Evolutionary conservation across 2,113 vertebrate species (phyloP), one percentile per base, ranked within the genome.

Genomic region (Protomyctophum bolini): DNA sequence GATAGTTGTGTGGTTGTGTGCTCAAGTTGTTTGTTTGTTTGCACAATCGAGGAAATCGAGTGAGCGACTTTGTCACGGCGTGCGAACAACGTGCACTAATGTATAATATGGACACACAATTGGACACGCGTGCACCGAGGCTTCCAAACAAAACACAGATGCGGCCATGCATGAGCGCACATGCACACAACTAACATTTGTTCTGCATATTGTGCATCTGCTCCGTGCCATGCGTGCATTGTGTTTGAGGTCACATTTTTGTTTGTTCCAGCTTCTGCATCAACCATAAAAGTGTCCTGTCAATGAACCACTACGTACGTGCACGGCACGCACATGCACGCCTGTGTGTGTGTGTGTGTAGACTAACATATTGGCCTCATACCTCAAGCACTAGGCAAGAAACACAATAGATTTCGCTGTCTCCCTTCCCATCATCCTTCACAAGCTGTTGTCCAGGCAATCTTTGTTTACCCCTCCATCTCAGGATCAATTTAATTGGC

Each of bases 401-500:
- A 54, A 78, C 57, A 58, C 21, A 59, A 63, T 62, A 61, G 63
- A 70, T 77, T 70, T 55, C n/a, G 6, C 62, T 64, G 14, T 48
- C 55, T 57, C 55, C 15, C 58, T 9, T 29, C 11, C 58, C 33
- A 41, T 41, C 33, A 41, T n/a, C 49, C 14, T 59, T 52, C 10
- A 7, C 57, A 54, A 80, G 54, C 76, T 58, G 87, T 89, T 81
- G 79, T 85, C 86, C 46, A 79, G 63, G 83, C 74, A 88, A 90
- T 84, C 79, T 82, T 86, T 89, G 83, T 88, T 87, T 81, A 80
- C 70, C 46, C 72, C 41, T 9, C 80, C 64, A 46, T 81, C 81
- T 47, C 54, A 10, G 47, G 63, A 88, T 91, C 81, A 83, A 86
- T 91, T 76, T 88, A 89, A 89, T 87, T 90, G 86, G 79, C 48